Evolutionary conservation across 2,888 invertebrate species (phyloP).

Genomic region (Trichopoda pennipes): DNA sequence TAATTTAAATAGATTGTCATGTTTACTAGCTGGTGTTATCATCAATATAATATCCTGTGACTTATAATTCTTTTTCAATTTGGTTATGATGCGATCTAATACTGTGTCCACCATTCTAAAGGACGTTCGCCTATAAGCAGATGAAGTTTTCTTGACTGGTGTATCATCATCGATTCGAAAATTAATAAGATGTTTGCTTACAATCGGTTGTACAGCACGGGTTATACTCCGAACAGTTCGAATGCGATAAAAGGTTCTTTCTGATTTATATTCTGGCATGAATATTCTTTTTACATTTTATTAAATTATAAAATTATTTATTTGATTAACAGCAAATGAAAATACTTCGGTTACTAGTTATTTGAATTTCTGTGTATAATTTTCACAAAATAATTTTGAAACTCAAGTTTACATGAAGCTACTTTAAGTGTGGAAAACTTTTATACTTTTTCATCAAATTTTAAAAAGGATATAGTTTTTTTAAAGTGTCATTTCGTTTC

Average conservation of each 20-base stretch:
- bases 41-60: constrained; percentile 61
- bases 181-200: constrained; percentile 53
- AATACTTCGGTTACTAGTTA: not conserved
- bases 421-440: too few relatives aligned
- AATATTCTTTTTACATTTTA: constrained; percentile 3
- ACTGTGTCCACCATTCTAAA: constrained; percentile 6
- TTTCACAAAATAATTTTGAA: too few relatives aligned
- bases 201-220: constrained; percentile 12
- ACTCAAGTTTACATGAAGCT: too few relatives aligned
- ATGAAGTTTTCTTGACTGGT: not conserved
- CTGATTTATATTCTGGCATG: constrained; percentile 25
- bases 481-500: too few relatives aligned
- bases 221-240: constrained; percentile 65
- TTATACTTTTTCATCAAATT: too few relatives aligned
- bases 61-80: constrained; percentile 43
- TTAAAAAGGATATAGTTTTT: too few relatives aligned
- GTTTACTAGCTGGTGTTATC: constrained; percentile 68
- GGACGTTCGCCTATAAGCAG: not conserved
- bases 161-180: constrained; percentile 22
- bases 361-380: constrained; percentile 3
- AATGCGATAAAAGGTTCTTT: constrained; percentile 45
- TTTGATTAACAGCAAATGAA: not conserved
- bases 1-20: constrained; percentile 62
- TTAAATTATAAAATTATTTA: not conserved
- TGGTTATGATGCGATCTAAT: constrained; percentile 62